A percentile compares a stretch with the other conserved stretches of the same genome.
These are phyloP conservation scores for Crenichthys baileyi DNA, from an alignment of 2,797 vertebrate genomes.

Conservation along the genomic window DNA sequence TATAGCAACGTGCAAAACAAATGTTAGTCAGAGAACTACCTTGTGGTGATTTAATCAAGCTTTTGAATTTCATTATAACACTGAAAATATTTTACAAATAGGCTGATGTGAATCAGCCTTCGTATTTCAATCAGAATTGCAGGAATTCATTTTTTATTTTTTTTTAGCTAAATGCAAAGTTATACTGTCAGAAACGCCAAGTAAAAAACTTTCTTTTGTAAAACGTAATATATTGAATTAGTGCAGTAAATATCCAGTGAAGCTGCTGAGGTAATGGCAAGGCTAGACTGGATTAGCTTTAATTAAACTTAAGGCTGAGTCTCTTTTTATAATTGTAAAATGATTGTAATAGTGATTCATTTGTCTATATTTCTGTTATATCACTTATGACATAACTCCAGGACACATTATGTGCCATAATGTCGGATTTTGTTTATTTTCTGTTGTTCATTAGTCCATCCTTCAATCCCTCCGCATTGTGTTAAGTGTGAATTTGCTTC, in stretches of 20 bases:
- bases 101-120: neutral
- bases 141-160: neutral
- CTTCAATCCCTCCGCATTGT: neutral
- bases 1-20: neutral
- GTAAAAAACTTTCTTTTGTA: neutral
- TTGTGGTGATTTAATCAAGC: neutral
- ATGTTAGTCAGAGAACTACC: neutral
- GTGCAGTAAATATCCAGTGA: neutral
- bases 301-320: neutral
- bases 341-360: neutral
- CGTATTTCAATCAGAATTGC: neutral
- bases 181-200: neutral
- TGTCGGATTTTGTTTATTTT: neutral
- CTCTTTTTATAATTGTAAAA: neutral
- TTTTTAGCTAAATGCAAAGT: neutral
- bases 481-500: neutral
- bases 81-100: neutral
- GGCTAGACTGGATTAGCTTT: neutral
- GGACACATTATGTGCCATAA: too few species aligned
- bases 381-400: neutral
- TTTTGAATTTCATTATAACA: conserved; percentile 1
- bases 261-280: neutral
- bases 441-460: neutral
- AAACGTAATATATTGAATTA: conserved; percentile 2
- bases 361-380: conserved; percentile 8